Percentiles rank a stretch among this genome's conserved stretches.
Evolutionary conservation across 1,140 invertebrate genomes (phyloP).

Genomic region (Oreohelix idahoensis): DNA sequence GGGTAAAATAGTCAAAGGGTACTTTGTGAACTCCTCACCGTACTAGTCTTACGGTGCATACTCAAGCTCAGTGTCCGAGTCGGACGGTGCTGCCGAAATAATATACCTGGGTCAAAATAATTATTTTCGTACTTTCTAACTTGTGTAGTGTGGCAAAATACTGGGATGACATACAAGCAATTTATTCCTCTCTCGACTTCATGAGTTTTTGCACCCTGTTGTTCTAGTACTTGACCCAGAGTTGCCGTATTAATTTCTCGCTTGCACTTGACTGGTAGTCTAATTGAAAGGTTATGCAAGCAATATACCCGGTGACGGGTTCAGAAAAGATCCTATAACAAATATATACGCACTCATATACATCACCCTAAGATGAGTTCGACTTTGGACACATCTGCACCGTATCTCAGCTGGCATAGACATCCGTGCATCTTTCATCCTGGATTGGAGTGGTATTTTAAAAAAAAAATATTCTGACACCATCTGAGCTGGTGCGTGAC

Average conservation of each 20-base stretch:
- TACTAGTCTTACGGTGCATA: not conserved
- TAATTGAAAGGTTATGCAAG: constrained; percentile 6
- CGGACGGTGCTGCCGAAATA: not conserved
- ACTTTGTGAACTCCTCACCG: not conserved
- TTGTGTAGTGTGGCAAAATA: not conserved
- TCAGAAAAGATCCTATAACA: not conserved
- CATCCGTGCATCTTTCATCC: not conserved
- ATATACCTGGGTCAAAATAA: not conserved
- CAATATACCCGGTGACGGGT: not conserved
- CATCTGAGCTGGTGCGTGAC: not conserved
- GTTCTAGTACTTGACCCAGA: not conserved
- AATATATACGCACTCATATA: not conserved
- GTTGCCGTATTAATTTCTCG: not conserved
- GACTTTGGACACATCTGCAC: not conserved
- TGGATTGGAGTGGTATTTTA: not conserved
- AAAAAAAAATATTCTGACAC: not conserved
- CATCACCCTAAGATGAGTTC: not conserved
- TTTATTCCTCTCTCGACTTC: not conserved
- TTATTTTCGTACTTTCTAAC: not conserved
- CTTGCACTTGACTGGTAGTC: not conserved
- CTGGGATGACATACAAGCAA: not conserved
- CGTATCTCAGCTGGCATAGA: not conserved
- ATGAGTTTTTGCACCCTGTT: not conserved
- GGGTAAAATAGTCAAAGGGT: not conserved
- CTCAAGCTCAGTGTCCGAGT: constrained; percentile 4